Evolutionary conservation across 2,113 vertebrate species (phyloP).

Genomic region (Willisornis vidua): DNA sequence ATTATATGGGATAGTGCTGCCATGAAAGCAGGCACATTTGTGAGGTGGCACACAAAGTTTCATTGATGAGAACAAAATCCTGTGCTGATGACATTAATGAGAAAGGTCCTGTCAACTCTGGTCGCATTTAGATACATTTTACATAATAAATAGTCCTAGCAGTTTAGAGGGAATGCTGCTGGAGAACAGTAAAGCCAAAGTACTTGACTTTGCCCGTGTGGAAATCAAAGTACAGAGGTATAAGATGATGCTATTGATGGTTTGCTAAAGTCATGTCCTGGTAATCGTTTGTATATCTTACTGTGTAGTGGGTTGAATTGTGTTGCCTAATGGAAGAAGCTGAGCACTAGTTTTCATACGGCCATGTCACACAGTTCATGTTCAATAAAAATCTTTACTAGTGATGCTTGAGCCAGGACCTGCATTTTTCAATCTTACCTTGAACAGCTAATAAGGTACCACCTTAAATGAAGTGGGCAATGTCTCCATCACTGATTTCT

Average conservation of each 20-base stretch:
- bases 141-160: not conserved
- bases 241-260: not conserved
- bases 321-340: not conserved
- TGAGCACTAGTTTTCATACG: not conserved
- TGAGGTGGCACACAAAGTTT: not conserved
- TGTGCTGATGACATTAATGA: not conserved
- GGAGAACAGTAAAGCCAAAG: not conserved
- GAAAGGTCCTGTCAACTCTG: not conserved
- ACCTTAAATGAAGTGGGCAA: not conserved
- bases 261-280: not conserved
- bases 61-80: not conserved
- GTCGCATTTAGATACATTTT: not conserved
- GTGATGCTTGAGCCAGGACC: not conserved
- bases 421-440: not conserved
- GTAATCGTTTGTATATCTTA: not conserved
- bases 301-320: not conserved
- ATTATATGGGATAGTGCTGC: not conserved
- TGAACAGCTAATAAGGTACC: not conserved
- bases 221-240: not conserved
- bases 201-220: not conserved
- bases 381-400: not conserved
- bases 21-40: not conserved
- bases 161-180: not conserved
- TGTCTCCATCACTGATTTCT: not conserved
- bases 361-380: accelerated